Percentiles rank a stretch among this genome's conserved stretches.
Conservation (phyloP, 2,797 vertebrate genomes). For the Lycodopsis pacificus region DNA sequence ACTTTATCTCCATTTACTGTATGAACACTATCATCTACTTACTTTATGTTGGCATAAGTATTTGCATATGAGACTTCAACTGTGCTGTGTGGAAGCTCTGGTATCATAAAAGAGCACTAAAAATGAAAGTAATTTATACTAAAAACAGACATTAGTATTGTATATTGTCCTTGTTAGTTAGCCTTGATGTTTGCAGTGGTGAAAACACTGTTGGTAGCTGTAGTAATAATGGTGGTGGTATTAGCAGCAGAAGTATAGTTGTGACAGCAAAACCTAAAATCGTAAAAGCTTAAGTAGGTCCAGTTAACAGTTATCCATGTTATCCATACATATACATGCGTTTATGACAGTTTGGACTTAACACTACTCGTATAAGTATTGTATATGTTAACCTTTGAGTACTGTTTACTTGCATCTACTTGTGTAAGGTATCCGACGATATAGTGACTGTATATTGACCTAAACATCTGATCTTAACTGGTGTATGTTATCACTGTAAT, state of each 20-base stretch:
- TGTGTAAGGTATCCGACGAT: background rate
- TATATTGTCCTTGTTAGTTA: background rate
- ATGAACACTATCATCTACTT: background rate
- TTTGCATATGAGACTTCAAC: slow-evolving; percentile 41
- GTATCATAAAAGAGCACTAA: background rate
- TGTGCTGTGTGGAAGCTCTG: background rate
- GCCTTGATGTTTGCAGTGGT: background rate
- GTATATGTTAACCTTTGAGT: background rate
- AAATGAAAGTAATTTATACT: background rate
- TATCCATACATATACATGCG: background rate
- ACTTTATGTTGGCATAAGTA: slow-evolving; percentile 47
- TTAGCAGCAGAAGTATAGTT: background rate
- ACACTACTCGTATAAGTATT: background rate
- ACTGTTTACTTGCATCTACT: background rate
- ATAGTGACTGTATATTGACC: background rate
- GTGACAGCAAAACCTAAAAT: background rate
- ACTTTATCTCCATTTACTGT: background rate
- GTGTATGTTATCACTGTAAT: background rate
- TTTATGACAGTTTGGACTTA: background rate
- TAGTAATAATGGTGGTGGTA: background rate
- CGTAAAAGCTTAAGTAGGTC: background rate
- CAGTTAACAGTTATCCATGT: background rate
- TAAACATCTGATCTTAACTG: background rate
- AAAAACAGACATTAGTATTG: background rate
- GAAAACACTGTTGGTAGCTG: background rate